Percentiles rank a stretch among this genome's conserved stretches.
phyloP scores from a whole-genome alignment of 2,797 vertebrate genomes.

The Darevskia mixta region DNA sequence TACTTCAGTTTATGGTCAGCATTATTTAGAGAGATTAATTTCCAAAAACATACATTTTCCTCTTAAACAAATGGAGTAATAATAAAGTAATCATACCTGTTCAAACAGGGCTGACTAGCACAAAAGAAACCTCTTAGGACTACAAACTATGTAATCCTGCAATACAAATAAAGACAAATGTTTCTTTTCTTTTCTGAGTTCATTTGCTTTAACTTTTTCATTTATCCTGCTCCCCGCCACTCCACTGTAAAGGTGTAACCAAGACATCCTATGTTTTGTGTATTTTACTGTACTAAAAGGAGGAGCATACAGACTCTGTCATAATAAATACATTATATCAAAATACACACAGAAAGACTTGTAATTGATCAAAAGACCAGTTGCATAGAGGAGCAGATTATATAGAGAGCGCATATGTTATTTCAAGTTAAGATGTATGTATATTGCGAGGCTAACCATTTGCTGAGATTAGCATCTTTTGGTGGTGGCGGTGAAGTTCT shows the following conservation, averaged over 20 bases:
- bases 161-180: neutral
- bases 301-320: neutral
- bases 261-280: neutral
- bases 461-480: too few relatives aligned
- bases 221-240: neutral
- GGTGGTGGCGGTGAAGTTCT: too few relatives aligned
- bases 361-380: neutral
- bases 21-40: conserved; percentile 76
- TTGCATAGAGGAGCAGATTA: neutral
- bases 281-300: neutral
- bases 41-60: conserved; percentile 66
- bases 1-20: conserved; percentile 72
- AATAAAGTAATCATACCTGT: conserved; percentile 62
- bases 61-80: conserved; percentile 72
- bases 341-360: neutral
- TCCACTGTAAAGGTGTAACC: too few relatives aligned
- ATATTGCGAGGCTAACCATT: too few relatives aligned
- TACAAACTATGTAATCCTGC: conserved; percentile 64
- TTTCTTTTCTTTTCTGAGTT: neutral
- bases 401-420: too few relatives aligned
- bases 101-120: conserved; percentile 62
- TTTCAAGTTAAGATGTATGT: too few relatives aligned
- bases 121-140: conserved; percentile 58
- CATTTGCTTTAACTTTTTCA: neutral
- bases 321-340: neutral